Evolutionary conservation across 2,797 vertebrate genomes (phyloP), one percentile per base, ranked within the genome.

Genomic region (Discoglossus pictus): DNA sequence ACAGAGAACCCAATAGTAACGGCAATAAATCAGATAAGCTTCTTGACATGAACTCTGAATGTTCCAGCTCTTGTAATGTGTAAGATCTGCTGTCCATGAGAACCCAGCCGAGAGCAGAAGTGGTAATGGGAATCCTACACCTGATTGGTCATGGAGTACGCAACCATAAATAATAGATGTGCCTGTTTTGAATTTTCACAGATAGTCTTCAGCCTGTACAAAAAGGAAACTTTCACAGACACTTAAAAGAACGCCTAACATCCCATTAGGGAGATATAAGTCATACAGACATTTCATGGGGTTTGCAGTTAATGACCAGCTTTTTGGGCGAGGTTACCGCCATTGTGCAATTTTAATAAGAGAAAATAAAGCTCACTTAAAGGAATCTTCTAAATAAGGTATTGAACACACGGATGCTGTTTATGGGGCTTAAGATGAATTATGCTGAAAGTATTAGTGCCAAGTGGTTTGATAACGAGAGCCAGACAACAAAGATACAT

Each of bases 191-290:
- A 65, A 71, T 71, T 71, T 59, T 71, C 68, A 71, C 68, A 71
- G 68, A 71, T 71, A 71, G 61, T 65, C 61, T 54, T 46, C 58
- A 20, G 68, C 61, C 53, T 71, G 61, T 71, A 35, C 65, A 71
- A 71, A 59, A 71, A 71, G 61, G 68, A 71, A 71, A 71, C 68
- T 71, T 71, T 71, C 68, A 71, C 68, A 71, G 68, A 65, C 68
- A 65, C 47, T 59, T 27, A 64, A 59, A 71, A 56, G 59, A 59
- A 50, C 11, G 39, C 16, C 68, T 71, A 64, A 71, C 52, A 71
- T 71, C 68, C 68, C 68, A 71, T 71, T 64, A 65, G 68, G 68
- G 68, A 71, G 61, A 65, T 71, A 65, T 71, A 71, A 71, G 68
- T 71, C 68, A 71, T 71, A 34, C 61, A 64, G 61, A 71, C 68